Conservation (phyloP, 2,888 invertebrate species). For the Thymelicus lineola region DNA sequence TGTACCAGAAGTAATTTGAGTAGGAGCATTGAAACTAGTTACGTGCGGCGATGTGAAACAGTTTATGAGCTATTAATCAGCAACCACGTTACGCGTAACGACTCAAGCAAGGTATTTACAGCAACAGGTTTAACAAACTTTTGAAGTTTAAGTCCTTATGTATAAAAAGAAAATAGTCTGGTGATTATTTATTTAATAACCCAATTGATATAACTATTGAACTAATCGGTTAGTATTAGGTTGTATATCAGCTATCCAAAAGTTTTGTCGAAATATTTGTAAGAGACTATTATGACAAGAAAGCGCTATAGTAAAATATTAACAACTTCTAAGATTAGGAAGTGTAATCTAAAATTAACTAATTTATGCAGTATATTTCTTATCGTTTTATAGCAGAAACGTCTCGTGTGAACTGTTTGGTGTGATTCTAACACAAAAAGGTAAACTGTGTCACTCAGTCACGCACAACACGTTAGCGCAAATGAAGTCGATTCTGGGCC, state of each 20-base stretch:
- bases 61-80: slow-evolving; percentile 20
- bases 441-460: slow-evolving; percentile 29
- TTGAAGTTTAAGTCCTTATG: too few relatives aligned
- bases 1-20: slow-evolving; percentile 3
- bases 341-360: not conserved
- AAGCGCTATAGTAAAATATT: too few relatives aligned
- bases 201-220: too few relatives aligned
- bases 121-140: not conserved
- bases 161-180: too few relatives aligned
- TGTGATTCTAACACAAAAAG: slow-evolving; percentile 28
- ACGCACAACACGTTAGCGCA: slow-evolving; percentile 27
- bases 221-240: too few relatives aligned
- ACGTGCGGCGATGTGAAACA: slow-evolving; percentile 1
- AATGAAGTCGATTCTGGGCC: slow-evolving; percentile 27
- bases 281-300: too few relatives aligned
- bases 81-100: slow-evolving; percentile 6
- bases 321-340: too few relatives aligned
- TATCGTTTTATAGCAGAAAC: slow-evolving; percentile 3
- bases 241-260: too few relatives aligned
- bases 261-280: too few relatives aligned
- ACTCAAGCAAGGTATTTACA: slow-evolving; percentile 3
- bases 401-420: slow-evolving; percentile 29
- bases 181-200: too few relatives aligned
- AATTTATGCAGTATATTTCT: not conserved
- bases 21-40: slow-evolving; percentile 9